Evolutionary conservation across 1,140 invertebrate genomes (phyloP), one percentile per base, ranked within the genome.

Genomic region (Drosophila arizonae): DNA sequence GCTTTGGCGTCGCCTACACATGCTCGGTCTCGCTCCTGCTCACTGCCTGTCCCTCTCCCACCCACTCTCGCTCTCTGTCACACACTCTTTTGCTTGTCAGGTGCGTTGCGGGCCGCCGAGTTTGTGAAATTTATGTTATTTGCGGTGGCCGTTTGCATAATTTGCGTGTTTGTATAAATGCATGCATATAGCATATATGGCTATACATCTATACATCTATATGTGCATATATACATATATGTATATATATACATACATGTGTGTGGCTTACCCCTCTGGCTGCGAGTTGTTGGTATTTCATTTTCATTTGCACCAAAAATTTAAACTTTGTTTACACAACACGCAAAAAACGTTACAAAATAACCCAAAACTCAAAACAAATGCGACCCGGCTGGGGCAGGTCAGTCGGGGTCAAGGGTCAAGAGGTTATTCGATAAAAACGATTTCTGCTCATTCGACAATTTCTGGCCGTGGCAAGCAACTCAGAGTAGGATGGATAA

Each of bases 71-170:
- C 30, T 6, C n/a, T 11, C 50, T 45, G n/a, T 36, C 24, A 5
- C 36, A 24, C 24, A n/a, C 39, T 4, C 28, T 15, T 33, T 4
- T 33, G 41, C 48, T 26, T 73, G 67, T 76, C 76, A 82, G 79
- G 76, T 87, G 84, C 72, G 84, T 87, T 85, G 78, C 65, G 63
- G 76, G 72, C 79, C 82, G 82, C 72, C 75, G 77, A 77, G 84
- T 65, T 82, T 87, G 76, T 70, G 79, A 87, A 87, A 87, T 87
- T 87, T 87, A 87, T 87, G 82, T 88, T 87, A 87, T 87, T 87
- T 87, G 82, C 82, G 82, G 82, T 87, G 64, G 84, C 84, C 82
- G 82, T 88, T 87, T 87, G 82, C 82, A 87, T 87, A 87, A 87
- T 87, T 87, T 87, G 82, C 82, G 82, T 88, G 84, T 82, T 79